Evolutionary conservation across 2,113 vertebrate genomes (phyloP).

Genomic region (Monopterus albus): DNA sequence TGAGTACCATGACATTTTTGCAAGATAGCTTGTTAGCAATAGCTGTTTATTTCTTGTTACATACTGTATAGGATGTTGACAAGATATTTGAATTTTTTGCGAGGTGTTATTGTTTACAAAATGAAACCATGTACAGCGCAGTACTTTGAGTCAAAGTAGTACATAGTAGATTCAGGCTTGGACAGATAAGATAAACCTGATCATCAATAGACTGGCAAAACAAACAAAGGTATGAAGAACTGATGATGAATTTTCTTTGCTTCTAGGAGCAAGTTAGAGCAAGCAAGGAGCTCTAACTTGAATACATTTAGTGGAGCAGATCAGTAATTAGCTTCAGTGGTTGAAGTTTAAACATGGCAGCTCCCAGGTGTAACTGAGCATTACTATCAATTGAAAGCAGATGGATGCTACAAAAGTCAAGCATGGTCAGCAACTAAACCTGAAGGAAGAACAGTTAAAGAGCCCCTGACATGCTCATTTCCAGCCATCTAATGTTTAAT

Average conservation of each 20-base stretch:
- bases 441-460: constrained; percentile 15
- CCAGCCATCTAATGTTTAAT: no score
- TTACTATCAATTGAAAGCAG: constrained; percentile 25
- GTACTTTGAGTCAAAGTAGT: constrained; percentile 7
- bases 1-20: neutral
- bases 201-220: neutral
- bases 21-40: neutral
- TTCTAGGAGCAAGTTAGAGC: no score
- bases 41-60: constrained; percentile 17
- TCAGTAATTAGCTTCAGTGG: constrained; percentile 15
- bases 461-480: no score
- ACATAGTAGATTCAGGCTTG: neutral
- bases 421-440: constrained; percentile 28
- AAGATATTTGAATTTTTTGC: neutral
- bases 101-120: constrained; percentile 33
- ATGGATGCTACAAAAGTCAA: neutral
- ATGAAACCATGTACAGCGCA: constrained; percentile 36
- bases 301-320: constrained; percentile 1
- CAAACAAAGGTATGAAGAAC: neutral
- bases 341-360: constrained; percentile 5
- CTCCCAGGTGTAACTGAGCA: constrained; percentile 16
- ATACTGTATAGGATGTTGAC: neutral
- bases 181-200: neutral
- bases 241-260: constrained; percentile 18
- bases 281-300: neutral